Conservation (phyloP, 2,113 vertebrate species). For the Crotalus tigris region DNA sequence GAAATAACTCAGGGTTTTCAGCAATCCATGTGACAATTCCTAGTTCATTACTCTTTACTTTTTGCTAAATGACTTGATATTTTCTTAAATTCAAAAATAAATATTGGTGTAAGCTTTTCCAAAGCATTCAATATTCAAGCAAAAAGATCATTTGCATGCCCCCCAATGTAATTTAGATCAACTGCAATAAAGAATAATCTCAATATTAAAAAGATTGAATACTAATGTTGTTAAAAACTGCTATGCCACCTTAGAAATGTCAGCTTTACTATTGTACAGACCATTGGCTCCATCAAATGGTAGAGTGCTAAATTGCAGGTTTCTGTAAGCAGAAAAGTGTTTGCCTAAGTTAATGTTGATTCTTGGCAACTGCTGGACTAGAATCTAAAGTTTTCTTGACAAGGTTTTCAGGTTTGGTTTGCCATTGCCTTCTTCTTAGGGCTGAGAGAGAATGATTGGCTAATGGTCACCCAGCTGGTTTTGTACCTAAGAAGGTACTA, state of each 20-base stretch:
- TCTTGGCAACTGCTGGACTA: background rate
- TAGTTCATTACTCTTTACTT: background rate
- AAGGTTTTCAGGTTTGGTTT: background rate
- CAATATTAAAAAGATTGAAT: background rate
- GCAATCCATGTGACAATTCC: background rate
- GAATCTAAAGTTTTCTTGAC: background rate
- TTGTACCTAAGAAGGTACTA: background rate
- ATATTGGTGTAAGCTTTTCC: background rate
- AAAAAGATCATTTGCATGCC: background rate
- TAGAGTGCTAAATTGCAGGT: constrained; percentile 30
- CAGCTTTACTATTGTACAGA: background rate
- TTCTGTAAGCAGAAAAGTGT: background rate
- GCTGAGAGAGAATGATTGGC: background rate
- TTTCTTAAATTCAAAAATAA: background rate
- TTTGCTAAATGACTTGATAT: background rate
- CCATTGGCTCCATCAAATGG: constrained; percentile 57
- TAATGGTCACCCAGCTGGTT: background rate
- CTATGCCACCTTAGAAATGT: background rate
- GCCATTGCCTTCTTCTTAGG: background rate
- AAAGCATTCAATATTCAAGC: background rate
- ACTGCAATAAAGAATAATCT: background rate
- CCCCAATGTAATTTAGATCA: background rate
- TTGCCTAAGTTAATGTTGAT: background rate
- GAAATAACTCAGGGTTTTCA: background rate
- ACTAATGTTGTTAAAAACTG: background rate